Percentiles rank a stretch among this genome's conserved stretches.
These are phyloP conservation scores for Ctenomys sociabilis DNA, from an alignment of 2,113 vertebrate genomes.

Conservation along the genomic window DNA sequence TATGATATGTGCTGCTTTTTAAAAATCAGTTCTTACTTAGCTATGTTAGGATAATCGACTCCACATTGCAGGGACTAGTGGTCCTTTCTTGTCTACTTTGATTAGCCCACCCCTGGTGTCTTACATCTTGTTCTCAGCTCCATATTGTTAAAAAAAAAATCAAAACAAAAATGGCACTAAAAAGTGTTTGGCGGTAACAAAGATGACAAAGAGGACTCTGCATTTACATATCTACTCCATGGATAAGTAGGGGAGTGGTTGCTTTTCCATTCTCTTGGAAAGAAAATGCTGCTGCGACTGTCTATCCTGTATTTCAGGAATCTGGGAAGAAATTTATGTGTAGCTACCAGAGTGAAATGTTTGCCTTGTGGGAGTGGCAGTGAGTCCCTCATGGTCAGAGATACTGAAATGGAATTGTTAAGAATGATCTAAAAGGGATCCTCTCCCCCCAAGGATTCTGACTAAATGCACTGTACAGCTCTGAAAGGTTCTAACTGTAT, in stretches of 20 bases:
- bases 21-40: neutral
- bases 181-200: slow-evolving; percentile 1
- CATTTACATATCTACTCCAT: neutral
- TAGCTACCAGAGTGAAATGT: neutral
- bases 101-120: neutral
- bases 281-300: neutral
- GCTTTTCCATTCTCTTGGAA: neutral
- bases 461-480: neutral
- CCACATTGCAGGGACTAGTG: neutral
- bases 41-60: neutral
- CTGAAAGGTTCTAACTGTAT: neutral
- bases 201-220: neutral
- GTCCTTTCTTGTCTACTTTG: neutral
- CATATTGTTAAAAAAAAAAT: neutral
- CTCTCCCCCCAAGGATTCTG: neutral
- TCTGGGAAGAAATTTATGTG: neutral
- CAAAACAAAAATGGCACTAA: neutral
- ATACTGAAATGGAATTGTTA: neutral
- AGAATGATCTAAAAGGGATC: neutral
- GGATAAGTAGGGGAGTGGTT: neutral
- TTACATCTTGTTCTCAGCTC: neutral
- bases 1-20: neutral
- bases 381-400: slow-evolving; percentile 11
- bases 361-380: neutral
- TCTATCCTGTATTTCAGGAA: neutral